phyloP scores from a whole-genome alignment of 2,888 invertebrate genomes.

The Hartigia nigra region DNA sequence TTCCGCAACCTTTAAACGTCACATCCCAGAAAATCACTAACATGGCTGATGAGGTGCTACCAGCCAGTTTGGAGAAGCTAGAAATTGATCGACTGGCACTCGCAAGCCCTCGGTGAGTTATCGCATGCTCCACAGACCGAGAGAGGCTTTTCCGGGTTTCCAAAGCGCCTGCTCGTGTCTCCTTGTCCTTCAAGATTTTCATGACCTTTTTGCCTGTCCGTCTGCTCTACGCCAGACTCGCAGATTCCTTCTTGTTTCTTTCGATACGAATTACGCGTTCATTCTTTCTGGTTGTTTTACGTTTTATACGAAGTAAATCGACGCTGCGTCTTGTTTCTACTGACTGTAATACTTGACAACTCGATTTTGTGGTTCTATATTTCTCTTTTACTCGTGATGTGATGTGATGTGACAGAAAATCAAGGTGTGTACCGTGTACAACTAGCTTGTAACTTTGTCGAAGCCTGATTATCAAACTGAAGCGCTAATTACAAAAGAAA shows the following conservation, averaged over 20 bases:
- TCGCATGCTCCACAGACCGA: background rate
- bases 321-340: background rate
- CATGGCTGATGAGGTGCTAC: conserved; percentile 58
- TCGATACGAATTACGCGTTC: background rate
- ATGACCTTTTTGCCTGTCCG: background rate
- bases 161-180: conserved; percentile 29
- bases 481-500: background rate
- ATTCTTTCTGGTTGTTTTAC: background rate
- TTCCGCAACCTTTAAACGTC: conserved; percentile 28
- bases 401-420: background rate
- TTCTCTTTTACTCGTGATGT: background rate
- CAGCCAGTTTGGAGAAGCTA: conserved; percentile 59
- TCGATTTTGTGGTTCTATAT: background rate
- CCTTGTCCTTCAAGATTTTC: background rate
- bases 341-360: background rate
- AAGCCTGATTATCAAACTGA: background rate
- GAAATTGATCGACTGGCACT: conserved; percentile 52
- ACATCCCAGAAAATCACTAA: conserved; percentile 32
- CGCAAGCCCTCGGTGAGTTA: conserved; percentile 16
- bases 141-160: conserved; percentile 14
- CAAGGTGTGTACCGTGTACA: background rate
- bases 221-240: background rate
- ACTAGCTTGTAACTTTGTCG: background rate
- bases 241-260: background rate
- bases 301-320: background rate